A percentile compares a stretch with the other conserved stretches of the same genome.
phyloP scores from a whole-genome alignment of 2,113 vertebrate species.

The Riparia riparia region DNA sequence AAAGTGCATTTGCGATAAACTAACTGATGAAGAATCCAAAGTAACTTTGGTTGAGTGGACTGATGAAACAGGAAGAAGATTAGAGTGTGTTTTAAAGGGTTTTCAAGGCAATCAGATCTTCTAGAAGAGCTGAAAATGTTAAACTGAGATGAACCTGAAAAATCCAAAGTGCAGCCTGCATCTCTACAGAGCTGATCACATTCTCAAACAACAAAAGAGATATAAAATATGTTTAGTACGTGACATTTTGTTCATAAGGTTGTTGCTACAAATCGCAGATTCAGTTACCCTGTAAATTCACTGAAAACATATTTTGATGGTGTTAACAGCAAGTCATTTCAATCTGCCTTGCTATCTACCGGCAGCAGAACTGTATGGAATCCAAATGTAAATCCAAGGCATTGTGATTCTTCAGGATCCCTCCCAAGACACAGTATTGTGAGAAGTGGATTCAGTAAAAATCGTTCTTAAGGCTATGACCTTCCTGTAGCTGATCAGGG shows the following conservation, averaged over 20 bases:
- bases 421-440: neutral
- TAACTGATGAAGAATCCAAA: neutral
- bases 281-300: neutral
- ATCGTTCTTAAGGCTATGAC: neutral
- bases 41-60: neutral
- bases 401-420: neutral
- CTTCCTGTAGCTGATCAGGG: neutral
- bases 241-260: neutral
- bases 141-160: neutral
- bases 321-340: neutral
- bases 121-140: neutral
- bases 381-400: neutral
- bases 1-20: neutral
- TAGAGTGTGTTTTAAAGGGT: neutral
- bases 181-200: neutral
- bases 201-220: neutral
- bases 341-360: neutral
- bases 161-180: neutral
- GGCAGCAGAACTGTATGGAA: neutral
- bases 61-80: neutral
- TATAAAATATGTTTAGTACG: neutral
- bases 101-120: slow-evolving; percentile 2
- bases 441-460: neutral
- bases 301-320: slow-evolving; percentile 16
- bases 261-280: neutral